Evolutionary conservation across 2,113 vertebrate genomes (phyloP).

Genomic region (Naja naja): DNA sequence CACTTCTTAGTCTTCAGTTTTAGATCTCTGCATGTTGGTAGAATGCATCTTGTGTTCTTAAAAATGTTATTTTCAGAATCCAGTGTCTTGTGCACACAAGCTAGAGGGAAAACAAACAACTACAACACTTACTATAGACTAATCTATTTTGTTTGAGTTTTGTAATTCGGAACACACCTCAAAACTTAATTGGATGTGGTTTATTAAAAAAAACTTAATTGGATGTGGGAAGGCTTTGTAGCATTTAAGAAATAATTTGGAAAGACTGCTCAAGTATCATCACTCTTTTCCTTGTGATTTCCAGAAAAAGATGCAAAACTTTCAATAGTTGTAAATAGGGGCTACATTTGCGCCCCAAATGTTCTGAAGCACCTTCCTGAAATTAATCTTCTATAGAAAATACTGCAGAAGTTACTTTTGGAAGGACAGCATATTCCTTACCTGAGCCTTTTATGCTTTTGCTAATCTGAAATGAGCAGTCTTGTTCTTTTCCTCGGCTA

Average conservation of each 20-base stretch:
- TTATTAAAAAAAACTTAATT: neutral
- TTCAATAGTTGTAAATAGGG: neutral
- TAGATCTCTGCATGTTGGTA: neutral
- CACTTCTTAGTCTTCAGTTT: neutral
- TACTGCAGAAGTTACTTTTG: neutral
- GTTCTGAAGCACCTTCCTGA: neutral
- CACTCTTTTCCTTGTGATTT: neutral
- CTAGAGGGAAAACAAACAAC: neutral
- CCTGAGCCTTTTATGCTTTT: neutral
- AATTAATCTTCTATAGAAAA: neutral
- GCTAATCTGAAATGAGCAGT: fast-evolving
- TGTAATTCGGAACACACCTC: neutral
- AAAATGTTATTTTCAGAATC: neutral
- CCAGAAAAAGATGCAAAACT: neutral
- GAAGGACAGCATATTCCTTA: neutral
- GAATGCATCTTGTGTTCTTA: neutral
- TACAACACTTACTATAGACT: neutral
- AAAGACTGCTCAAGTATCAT: neutral
- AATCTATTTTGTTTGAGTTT: neutral
- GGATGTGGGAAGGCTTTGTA: neutral
- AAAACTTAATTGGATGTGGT: neutral
- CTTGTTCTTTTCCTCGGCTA: neutral
- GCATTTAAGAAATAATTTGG: neutral
- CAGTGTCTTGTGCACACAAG: neutral
- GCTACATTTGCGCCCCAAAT: neutral